Conservation (phyloP, 1,140 invertebrate species). For the Druon quercuslanigerum region DNA sequence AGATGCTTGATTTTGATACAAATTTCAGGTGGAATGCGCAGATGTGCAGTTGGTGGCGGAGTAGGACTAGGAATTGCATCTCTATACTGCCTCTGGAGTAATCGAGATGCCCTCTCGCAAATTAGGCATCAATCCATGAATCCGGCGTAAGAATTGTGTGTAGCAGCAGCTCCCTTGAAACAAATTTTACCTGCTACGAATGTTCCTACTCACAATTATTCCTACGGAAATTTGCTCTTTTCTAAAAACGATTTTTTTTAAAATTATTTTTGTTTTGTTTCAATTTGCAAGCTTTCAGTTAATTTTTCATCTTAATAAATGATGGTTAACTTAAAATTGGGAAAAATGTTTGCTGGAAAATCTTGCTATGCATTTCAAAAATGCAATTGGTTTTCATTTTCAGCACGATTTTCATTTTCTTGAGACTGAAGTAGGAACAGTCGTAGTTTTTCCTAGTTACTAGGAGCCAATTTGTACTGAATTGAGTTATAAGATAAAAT, state of each 20-base stretch:
- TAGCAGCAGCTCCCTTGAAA: slow-evolving; percentile 58
- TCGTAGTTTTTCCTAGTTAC: slow-evolving; percentile 42
- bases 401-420: too few relatives aligned
- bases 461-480: slow-evolving; percentile 51
- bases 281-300: background rate
- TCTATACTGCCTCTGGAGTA: slow-evolving; percentile 80
- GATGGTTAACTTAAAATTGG: too few relatives aligned
- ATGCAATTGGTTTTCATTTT: background rate
- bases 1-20: slow-evolving; percentile 11
- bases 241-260: slow-evolving; percentile 32
- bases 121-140: slow-evolving; percentile 68
- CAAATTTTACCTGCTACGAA: slow-evolving; percentile 48
- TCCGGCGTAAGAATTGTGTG: slow-evolving; percentile 71
- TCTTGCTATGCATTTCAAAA: too few relatives aligned
- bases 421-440: slow-evolving; percentile 40
- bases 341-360: too few relatives aligned
- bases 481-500: slow-evolving; percentile 1
- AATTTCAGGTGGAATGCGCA: slow-evolving; percentile 83
- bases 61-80: slow-evolving; percentile 83
- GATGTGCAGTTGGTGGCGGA: slow-evolving; percentile 84
- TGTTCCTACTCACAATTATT: slow-evolving; percentile 49
- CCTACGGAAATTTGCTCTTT: background rate
- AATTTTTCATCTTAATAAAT: too few relatives aligned
- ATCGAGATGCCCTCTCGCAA: slow-evolving; percentile 74
- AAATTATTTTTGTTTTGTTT: background rate